phyloP scores from a whole-genome alignment of 2,113 vertebrate genomes.

The Phoenicopterus ruber region DNA sequence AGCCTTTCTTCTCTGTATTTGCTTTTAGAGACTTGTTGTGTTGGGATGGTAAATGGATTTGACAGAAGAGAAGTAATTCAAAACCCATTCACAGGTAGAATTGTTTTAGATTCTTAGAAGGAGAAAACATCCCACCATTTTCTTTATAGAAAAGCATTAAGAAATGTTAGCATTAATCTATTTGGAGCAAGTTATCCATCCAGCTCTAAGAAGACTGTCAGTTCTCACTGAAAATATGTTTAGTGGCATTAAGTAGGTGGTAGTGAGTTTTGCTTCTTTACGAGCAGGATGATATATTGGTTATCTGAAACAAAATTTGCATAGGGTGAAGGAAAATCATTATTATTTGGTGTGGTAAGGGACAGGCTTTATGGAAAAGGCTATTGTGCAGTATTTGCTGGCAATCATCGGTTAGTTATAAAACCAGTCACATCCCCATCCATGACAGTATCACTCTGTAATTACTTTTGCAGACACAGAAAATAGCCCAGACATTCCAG shows the following conservation, averaged over 20 bases:
- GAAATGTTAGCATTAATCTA: neutral
- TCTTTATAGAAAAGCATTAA: neutral
- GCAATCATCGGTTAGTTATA: neutral
- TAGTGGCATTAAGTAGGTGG: neutral
- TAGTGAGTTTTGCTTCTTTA: neutral
- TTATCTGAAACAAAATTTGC: neutral
- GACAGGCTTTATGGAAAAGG: neutral
- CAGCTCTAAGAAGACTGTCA: neutral
- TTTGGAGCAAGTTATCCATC: neutral
- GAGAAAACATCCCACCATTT: neutral
- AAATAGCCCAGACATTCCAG: conserved; percentile 2
- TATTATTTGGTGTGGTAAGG: neutral
- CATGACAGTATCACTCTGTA: neutral
- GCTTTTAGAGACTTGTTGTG: conserved; percentile 58
- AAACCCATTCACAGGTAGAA: conserved; percentile 37
- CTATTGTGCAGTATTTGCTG: neutral
- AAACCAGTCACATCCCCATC: neutral
- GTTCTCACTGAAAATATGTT: neutral
- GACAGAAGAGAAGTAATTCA: conserved; percentile 67
- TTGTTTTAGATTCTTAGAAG: conserved; percentile 32
- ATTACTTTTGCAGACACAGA: neutral
- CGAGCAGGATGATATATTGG: neutral
- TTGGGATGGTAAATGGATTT: conserved; percentile 66
- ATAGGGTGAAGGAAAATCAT: neutral
- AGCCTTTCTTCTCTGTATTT: conserved; percentile 48